A percentile compares a stretch with the other conserved stretches of the same genome.
Evolutionary conservation across 2,113 vertebrate species (phyloP).

Genomic region (Gallinago undulata): DNA sequence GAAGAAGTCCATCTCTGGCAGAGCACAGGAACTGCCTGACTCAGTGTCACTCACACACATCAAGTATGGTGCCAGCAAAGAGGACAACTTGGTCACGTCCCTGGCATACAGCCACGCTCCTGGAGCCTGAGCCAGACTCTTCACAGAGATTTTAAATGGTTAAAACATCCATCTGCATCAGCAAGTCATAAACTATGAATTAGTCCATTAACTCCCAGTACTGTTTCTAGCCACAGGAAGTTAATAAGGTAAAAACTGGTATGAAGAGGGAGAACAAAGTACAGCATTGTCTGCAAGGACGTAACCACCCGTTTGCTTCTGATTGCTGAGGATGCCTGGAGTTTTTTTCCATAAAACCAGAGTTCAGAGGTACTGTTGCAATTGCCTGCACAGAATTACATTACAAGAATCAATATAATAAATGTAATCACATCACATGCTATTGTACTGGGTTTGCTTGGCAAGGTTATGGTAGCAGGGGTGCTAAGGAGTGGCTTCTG

Average conservation of each 20-base stretch:
- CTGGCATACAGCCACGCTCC: background rate
- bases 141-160: background rate
- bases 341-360: background rate
- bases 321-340: background rate
- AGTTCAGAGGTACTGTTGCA: background rate
- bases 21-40: background rate
- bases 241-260: background rate
- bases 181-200: background rate
- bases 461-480: background rate
- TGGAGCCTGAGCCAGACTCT: background rate
- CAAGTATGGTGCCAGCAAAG: background rate
- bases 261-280: background rate
- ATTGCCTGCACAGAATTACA: background rate
- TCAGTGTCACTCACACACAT: background rate
- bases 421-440: background rate
- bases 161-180: background rate
- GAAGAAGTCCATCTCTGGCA: background rate
- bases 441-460: background rate
- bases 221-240: background rate
- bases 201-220: background rate
- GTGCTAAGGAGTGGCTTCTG: background rate
- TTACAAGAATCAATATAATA: background rate
- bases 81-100: background rate
- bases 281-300: background rate
- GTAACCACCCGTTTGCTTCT: accelerated